A percentile compares a stretch with the other conserved stretches of the same genome.
Evolutionary conservation across 2,888 invertebrate genomes (phyloP).

Genomic region (Calameuta idolon): DNA sequence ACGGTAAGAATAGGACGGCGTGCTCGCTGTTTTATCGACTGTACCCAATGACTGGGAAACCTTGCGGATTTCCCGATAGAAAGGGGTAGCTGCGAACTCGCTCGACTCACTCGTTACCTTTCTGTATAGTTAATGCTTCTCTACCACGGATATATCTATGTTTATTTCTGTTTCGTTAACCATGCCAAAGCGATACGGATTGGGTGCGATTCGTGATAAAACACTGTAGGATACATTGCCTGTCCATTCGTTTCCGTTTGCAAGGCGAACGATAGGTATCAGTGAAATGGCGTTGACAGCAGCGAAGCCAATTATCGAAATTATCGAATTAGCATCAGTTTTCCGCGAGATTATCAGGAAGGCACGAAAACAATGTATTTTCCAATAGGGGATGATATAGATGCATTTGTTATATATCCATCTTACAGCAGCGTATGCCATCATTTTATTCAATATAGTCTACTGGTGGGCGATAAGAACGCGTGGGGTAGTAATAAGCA

Average conservation of each 20-base stretch:
- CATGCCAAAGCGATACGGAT: not conserved
- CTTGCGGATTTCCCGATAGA: constrained; percentile 44
- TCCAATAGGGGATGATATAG: not conserved
- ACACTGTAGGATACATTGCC: not conserved
- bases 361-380: not conserved
- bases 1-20: constrained; percentile 43
- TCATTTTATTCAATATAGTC: not conserved
- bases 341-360: not conserved
- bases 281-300: not conserved
- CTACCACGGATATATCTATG: not conserved
- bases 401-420: not conserved
- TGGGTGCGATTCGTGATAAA: not conserved
- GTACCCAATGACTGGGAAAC: constrained; percentile 40
- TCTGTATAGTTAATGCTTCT: not conserved
- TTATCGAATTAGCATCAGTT: not conserved
- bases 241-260: not conserved
- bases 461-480: not conserved
- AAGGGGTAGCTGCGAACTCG: constrained; percentile 56
- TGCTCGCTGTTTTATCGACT: constrained; percentile 63
- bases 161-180: not conserved
- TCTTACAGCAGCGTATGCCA: not conserved
- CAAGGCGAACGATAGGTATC: not conserved
- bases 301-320: not conserved
- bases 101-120: constrained; percentile 5
- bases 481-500: not conserved